These are phyloP conservation scores for Agapornis roseicollis DNA, from an alignment of 2,113 vertebrate genomes.

Conservation along the genomic window DNA sequence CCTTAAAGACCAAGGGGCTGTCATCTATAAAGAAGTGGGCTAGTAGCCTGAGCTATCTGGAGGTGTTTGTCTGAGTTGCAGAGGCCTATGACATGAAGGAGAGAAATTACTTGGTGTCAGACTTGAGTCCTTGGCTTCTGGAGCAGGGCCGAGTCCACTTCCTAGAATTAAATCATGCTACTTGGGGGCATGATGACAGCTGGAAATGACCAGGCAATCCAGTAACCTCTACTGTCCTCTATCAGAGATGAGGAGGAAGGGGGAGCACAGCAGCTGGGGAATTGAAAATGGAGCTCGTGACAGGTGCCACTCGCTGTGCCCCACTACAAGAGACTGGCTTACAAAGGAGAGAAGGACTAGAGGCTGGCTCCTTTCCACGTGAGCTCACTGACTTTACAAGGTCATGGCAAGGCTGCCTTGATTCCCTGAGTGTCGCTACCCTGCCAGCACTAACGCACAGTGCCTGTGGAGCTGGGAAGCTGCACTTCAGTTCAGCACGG, in stretches of 20 bases:
- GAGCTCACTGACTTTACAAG: neutral
- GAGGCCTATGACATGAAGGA: neutral
- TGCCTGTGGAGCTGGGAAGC: neutral
- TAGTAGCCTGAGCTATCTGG: neutral
- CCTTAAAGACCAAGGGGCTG: neutral
- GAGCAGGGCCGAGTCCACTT: neutral
- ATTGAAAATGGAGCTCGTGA: neutral
- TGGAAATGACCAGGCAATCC: neutral
- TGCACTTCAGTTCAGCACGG: neutral
- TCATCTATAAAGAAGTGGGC: neutral
- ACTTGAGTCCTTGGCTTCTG: neutral
- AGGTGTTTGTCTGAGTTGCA: neutral
- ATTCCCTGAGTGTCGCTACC: neutral
- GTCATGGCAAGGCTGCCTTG: neutral
- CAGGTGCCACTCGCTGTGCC: accelerated
- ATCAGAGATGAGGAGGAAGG: neutral
- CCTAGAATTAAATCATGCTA: neutral
- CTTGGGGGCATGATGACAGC: neutral
- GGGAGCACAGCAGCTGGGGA: neutral
- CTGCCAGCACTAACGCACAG: neutral
- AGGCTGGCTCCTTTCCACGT: neutral
- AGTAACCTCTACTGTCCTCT: neutral
- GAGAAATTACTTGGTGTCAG: neutral
- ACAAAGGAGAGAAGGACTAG: neutral
- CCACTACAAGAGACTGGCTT: neutral